Base-by-base conservation (phyloP, 1,140 invertebrate genomes). In the Ostrea denselamellosa region DNA sequence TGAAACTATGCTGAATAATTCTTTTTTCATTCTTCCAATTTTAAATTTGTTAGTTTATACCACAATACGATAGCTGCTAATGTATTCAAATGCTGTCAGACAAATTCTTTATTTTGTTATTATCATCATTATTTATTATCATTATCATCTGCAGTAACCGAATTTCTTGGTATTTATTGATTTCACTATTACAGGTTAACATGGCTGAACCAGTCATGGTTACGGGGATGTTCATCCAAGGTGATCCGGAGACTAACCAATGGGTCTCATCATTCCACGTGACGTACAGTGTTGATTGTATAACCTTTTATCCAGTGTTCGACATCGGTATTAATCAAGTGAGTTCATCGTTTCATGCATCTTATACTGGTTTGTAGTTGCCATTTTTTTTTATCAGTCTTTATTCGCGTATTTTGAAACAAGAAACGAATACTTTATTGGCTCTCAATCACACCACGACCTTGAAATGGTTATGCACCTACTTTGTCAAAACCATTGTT, bases 241-340 rank as follows among this genome's bases (percentile, higher is more conserved):
- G 90, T 10, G 87, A 90, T 53, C 68, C 83, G 12, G 84, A 88
- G 22, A 62, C 86, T 51, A 81, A 87, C 8, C 44, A 81, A 2
- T 91, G 90, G 90, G 86, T 91, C 8, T 87, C 88, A 12, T 88
- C 87, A 44, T 83, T 90, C 19, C 85, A 83, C 12, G 81, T 91
- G 10, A 85, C 85, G 17, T 89, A 88, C 87, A 91, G 90, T 71
- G 51, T 87, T 5, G 89, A 91, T 84, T 91, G 90, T 85, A 77
- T 58, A 53, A 86, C 68, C 8, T 90, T 81, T 54, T 86, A 82
- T 82, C 85, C 71, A 52, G 82, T 83, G 52, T 83, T 83, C 53
- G 82, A 83, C 52, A 81, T 53, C 22, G 85, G 85, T 28, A 51
- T 34, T 10, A 54, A 54, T n/a, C 68, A 86, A 52, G 85, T 86